Evolutionary conservation across 2,888 invertebrate species (phyloP), one percentile per base, ranked within the genome.

Genomic region (Andrena fulva): DNA sequence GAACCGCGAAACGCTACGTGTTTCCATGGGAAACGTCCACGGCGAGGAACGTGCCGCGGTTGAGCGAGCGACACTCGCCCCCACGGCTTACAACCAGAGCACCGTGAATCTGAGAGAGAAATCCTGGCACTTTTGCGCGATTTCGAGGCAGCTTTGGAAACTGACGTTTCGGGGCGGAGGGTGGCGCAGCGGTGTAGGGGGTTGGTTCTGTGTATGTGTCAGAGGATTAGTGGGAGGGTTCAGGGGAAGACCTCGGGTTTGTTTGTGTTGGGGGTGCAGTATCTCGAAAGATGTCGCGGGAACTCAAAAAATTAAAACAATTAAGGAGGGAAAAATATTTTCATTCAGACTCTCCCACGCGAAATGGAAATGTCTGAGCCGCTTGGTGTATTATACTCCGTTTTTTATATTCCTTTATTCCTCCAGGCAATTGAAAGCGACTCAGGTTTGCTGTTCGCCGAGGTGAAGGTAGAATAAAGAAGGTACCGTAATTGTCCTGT

Each of bases 11-110:
- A 59, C 29, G 66, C 59, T 80, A 77, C 76, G 74, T 77, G 80
- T 74, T 71, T 77, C 68, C 48, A n/a, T 33, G 60, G 80, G 77
- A 71, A 84, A 82, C 60, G 82, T 82, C 77, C 24, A 52, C 71
- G 8, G 59, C 29, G 50, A 50, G 29, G 64, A 66, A 79, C 76
- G 79, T 79, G 79, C 63, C 64, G 64, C 76, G 76, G 76, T 79
- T 76, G 50, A 48, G 33, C 56, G 68, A 52, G 48, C 56, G 68
- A 75, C 62, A 63, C 48, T 79, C 64, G 27, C 71, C 20, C 24
- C 56, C 8, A 27, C 56, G 4, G 10, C 24, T 56, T 56, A 8
- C 10, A 56, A 56, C 24, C 56, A 10, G 56, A 8, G 27, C 42
- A 27, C 12, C 56, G 24, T 1, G 56, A 20, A 27, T 10, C 24